Evolutionary conservation across 2,797 vertebrate species (phyloP), one percentile per base, ranked within the genome.

Genomic region (Thaleichthys pacificus): DNA sequence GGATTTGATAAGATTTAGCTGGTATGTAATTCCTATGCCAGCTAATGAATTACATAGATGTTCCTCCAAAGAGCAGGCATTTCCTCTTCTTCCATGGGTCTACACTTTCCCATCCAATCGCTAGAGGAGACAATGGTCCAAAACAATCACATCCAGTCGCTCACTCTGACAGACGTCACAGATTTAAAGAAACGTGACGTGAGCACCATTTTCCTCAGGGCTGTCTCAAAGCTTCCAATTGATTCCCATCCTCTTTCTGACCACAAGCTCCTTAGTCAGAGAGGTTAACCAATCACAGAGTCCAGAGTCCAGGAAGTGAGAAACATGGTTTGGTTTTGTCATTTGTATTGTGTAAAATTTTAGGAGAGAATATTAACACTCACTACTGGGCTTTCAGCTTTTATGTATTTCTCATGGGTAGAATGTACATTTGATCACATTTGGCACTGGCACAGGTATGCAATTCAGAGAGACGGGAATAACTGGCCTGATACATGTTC

Each of bases 401-500:
- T 51, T 38, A 68, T 21, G 30, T n/a, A 24, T 8, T 78, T 69
- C 60, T 51, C 32, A 17, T 49, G 26, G 22, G n/a, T 28, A 64
- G 32, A 11, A 68, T 62, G 32, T 32, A 7, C 28, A 71, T 68
- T 22, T 71, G 24, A 5, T 42, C 26, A 5, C 26, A 71, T 68
- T 22, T 71, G 26, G 8, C 67, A 22, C 12, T n/a, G 32, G 49
- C 11, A 0, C 9, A 32, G 32, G 32, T 47, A n/a, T 28, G 54
- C 22, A 26, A 58, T 47, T 60, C 14, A 30, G 24, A 56, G 22
- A 56, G 54, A 11, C 5, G 32, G 38, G 57, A 28, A 49, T 69
- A 7, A 62, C 70, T 51, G 61, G 38, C 49, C 32, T 62, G 57
- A 61, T 67, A 35, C 74, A 61, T 77, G 69, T 72, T 71, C 49